These are phyloP conservation scores for Peromyscus polionotus DNA, from an alignment of 2,113 vertebrate species.

Conservation along the genomic window DNA sequence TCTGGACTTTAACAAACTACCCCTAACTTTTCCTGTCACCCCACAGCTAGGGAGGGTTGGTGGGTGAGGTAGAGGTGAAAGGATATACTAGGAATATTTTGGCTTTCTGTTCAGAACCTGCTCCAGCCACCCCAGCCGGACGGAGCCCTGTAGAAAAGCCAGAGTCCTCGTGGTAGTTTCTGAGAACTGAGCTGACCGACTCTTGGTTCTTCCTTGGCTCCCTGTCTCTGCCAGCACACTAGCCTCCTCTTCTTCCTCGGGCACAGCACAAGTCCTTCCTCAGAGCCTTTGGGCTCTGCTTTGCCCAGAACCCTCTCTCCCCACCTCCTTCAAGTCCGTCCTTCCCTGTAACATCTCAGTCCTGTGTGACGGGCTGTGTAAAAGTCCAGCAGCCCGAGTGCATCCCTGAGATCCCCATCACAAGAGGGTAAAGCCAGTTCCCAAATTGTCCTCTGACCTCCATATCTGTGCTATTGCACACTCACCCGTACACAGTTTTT, in stretches of 20 bases:
- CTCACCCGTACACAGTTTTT: not conserved
- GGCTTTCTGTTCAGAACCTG: not conserved
- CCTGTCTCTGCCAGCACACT: accelerated
- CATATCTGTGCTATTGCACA: not conserved
- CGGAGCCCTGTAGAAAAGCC: not conserved
- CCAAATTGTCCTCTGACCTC: not conserved
- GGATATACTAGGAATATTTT: not conserved
- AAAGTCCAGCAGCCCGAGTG: not conserved
- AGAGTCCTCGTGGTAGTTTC: not conserved
- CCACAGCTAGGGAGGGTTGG: not conserved
- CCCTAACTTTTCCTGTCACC: not conserved
- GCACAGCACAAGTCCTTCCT: not conserved
- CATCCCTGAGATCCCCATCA: not conserved
- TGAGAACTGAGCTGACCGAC: not conserved
- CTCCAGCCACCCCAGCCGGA: not conserved
- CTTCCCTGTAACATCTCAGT: not conserved
- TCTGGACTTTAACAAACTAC: not conserved
- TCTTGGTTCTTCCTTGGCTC: not conserved
- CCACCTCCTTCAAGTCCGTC: not conserved
- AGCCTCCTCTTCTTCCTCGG: not conserved
- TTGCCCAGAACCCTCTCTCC: not conserved
- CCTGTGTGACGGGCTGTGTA: not conserved
- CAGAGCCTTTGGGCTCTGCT: not conserved
- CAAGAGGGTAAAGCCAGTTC: not conserved
- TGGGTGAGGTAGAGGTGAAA: not conserved